phyloP scores from a whole-genome alignment of 1,140 invertebrate species.

The Eueides isabella region DNA sequence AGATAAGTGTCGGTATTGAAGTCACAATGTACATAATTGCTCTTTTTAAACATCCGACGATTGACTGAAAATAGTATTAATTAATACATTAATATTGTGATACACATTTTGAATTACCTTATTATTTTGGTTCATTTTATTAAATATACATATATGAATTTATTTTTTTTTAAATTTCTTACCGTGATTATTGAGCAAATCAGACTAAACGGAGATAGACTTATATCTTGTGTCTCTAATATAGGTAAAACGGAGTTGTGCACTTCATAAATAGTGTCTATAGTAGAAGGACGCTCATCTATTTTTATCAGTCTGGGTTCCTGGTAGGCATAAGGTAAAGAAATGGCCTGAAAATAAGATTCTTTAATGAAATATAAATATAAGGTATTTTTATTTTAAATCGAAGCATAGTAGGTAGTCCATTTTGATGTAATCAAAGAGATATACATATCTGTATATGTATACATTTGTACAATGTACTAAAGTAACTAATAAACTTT shows the following conservation, averaged over 20 bases:
- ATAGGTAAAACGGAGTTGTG: neutral
- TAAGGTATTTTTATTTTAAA: no score
- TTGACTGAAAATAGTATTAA: slow-evolving; percentile 33
- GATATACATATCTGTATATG: no score
- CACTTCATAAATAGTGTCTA: neutral
- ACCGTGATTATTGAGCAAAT: slow-evolving; percentile 24
- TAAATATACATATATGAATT: neutral
- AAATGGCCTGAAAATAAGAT: neutral
- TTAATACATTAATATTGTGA: neutral
- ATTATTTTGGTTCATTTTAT: no score
- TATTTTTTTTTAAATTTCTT: neutral
- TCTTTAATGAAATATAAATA: neutral
- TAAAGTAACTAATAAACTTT: no score
- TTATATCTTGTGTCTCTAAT: slow-evolving; percentile 1
- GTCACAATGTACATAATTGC: slow-evolving; percentile 19
- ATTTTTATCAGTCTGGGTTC: neutral
- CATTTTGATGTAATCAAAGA: no score
- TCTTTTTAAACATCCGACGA: slow-evolving; percentile 36
- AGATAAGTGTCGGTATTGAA: slow-evolving; percentile 32
- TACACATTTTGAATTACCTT: no score
- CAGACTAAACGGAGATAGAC: slow-evolving; percentile 14
- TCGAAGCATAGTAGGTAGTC: no score
- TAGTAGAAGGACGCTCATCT: neutral
- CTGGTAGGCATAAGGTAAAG: neutral
- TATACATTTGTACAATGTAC: no score